phyloP scores from a whole-genome alignment of 2,888 invertebrate species.

The Pyrrhia umbra region DNA sequence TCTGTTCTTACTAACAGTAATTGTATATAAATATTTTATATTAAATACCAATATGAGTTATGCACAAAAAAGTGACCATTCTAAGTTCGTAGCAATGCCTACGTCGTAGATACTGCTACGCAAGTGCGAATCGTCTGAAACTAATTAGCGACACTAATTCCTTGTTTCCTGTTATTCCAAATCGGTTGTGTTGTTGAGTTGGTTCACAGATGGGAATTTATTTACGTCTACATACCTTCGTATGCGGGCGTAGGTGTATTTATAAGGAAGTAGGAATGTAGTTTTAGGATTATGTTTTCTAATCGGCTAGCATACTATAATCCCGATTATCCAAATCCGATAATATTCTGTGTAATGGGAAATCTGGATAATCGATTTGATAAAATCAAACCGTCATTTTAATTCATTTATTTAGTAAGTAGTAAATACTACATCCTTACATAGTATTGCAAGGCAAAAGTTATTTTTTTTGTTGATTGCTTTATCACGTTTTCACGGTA shows the following conservation, averaged over 20 bases:
- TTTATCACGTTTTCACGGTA: no score
- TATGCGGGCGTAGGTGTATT: background rate
- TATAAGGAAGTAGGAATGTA: background rate
- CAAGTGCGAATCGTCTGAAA: background rate
- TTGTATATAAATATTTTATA: no score
- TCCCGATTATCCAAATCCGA: no score
- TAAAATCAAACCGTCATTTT: no score
- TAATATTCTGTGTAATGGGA: no score
- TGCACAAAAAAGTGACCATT: background rate
- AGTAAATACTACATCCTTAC: no score
- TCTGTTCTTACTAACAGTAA: no score
- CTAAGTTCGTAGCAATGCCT: conserved; percentile 22
- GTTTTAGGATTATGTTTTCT: background rate
- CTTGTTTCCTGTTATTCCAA: background rate
- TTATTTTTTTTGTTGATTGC: no score
- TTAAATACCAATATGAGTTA: background rate
- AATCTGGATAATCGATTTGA: no score
- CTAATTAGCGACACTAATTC: background rate
- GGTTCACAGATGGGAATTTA: background rate
- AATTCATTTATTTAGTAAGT: no score
- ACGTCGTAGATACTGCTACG: conserved; percentile 39
- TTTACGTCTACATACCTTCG: background rate
- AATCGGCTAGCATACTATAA: no score
- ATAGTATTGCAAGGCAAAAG: no score
- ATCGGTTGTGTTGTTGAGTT: background rate